Percentiles rank a stretch among this genome's conserved stretches.
phyloP scores from a whole-genome alignment of 2,797 vertebrate genomes.

The Melanotaenia trifasciata region DNA sequence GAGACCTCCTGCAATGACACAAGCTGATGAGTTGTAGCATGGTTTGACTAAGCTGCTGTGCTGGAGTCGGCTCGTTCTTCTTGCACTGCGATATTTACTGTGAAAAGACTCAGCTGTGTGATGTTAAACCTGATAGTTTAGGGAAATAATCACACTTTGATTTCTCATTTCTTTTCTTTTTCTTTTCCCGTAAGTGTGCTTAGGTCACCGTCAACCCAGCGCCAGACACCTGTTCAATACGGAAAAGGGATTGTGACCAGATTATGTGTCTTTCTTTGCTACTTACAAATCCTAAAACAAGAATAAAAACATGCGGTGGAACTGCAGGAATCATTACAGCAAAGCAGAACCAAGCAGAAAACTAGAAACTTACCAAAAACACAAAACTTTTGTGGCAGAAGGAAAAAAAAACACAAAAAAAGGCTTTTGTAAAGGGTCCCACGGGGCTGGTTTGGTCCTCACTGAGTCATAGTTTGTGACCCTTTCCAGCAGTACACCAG shows the following conservation, averaged over 20 bases:
- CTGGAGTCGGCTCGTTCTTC: slow-evolving; percentile 1
- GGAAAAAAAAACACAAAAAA: not conserved
- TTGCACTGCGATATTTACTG: not conserved
- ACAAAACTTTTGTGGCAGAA: slow-evolving; percentile 1
- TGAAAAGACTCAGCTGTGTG: not conserved
- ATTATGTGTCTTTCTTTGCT: slow-evolving; percentile 51
- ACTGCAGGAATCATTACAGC: slow-evolving; percentile 43
- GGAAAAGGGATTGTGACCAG: slow-evolving; percentile 43
- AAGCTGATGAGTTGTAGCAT: slow-evolving; percentile 14
- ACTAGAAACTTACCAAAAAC: slow-evolving; percentile 16
- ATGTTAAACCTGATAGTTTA: slow-evolving; percentile 11
- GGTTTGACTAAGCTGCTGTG: slow-evolving; percentile 5
- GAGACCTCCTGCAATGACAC: slow-evolving; percentile 10
- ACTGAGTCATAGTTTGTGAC: slow-evolving; percentile 62
- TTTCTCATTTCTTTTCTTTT: slow-evolving; percentile 19
- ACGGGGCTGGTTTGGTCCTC: slow-evolving; percentile 47
- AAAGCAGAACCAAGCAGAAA: slow-evolving; percentile 43
- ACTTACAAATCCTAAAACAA: slow-evolving; percentile 44
- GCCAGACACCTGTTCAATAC: slow-evolving; percentile 61
- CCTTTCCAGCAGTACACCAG: slow-evolving; percentile 57
- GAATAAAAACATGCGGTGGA: slow-evolving; percentile 18
- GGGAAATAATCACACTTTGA: not conserved
- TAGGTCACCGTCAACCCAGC: slow-evolving; percentile 57
- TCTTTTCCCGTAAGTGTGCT: slow-evolving; percentile 6
- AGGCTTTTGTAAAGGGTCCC: slow-evolving; percentile 44